phyloP scores from a whole-genome alignment of 2,113 vertebrate species.

The Peromyscus maniculatus region DNA sequence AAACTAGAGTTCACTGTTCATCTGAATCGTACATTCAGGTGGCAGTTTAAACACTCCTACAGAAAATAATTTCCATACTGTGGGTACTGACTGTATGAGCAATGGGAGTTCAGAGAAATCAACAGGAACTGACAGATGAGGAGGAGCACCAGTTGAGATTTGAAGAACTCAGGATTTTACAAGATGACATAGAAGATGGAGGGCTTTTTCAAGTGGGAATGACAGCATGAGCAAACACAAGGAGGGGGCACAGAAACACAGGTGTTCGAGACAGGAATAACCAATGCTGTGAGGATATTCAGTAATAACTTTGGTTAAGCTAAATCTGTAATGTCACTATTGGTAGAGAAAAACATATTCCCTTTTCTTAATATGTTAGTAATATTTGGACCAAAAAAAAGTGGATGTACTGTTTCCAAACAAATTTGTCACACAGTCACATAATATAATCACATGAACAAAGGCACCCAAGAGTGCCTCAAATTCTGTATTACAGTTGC shows the following conservation, averaged over 20 bases:
- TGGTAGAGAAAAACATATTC: background rate
- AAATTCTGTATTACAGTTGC: background rate
- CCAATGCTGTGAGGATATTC: background rate
- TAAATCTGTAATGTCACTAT: background rate
- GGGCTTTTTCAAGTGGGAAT: background rate
- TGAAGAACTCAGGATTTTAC: background rate
- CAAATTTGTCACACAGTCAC: background rate
- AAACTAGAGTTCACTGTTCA: background rate
- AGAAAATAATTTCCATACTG: slow-evolving; percentile 1
- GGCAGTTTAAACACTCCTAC: background rate
- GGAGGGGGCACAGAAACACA: background rate
- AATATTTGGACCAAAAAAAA: background rate
- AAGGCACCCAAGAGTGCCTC: background rate
- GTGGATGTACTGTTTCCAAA: background rate
- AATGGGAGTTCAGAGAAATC: background rate
- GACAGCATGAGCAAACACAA: background rate
- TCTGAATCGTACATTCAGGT: background rate
- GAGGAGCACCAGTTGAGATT: background rate
- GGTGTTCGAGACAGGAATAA: background rate
- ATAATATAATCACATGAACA: background rate
- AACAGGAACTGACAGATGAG: background rate
- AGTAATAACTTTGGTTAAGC: background rate
- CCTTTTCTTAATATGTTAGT: background rate
- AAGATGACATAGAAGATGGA: background rate
- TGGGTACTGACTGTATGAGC: background rate